Conservation (phyloP, 2,113 vertebrate species). For the Isichthys henryi region DNA sequence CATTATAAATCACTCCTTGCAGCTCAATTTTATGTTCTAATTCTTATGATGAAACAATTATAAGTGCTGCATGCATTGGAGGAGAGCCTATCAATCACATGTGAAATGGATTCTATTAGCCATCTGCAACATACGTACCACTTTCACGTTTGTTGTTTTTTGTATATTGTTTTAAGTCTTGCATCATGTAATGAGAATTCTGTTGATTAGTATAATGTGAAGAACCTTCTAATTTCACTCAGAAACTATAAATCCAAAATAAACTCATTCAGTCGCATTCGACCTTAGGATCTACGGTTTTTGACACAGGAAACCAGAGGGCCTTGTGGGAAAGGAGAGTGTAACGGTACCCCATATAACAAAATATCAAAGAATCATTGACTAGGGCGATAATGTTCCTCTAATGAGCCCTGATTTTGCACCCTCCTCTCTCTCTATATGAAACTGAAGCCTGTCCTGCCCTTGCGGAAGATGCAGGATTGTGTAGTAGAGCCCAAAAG, state of each 20-base stretch:
- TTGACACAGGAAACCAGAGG: neutral
- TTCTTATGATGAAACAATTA: neutral
- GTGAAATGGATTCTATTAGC: neutral
- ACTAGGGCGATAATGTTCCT: neutral
- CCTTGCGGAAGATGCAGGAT: neutral
- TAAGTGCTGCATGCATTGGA: neutral
- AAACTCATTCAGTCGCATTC: neutral
- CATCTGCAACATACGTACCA: neutral
- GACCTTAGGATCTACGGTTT: neutral
- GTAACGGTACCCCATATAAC: neutral
- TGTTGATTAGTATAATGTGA: neutral
- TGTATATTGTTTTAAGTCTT: neutral
- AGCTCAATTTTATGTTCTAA: neutral
- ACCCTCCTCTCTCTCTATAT: neutral
- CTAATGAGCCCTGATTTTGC: neutral
- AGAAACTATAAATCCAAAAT: neutral
- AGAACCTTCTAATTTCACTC: neutral
- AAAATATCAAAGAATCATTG: neutral
- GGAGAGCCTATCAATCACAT: neutral
- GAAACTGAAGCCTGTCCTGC: neutral
- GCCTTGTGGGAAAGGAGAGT: neutral
- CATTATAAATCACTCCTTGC: neutral
- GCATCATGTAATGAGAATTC: neutral
- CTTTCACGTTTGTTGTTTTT: neutral
- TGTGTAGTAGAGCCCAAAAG: neutral